phyloP scores from a whole-genome alignment of 2,888 invertebrate species.

The Neria commutata region DNA sequence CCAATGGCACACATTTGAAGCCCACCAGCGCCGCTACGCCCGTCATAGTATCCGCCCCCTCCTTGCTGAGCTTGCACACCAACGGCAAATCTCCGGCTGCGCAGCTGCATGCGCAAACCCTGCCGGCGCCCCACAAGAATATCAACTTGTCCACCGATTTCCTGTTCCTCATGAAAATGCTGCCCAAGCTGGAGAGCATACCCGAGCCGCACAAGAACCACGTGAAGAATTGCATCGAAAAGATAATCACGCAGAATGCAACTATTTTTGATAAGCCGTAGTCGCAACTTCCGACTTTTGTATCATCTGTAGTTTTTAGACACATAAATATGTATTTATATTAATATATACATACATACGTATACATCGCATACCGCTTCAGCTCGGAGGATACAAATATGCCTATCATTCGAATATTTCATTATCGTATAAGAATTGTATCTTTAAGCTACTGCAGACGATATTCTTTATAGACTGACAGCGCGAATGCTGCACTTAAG shows the following conservation, averaged over 20 bases:
- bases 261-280: slow-evolving; percentile 40
- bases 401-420: background rate
- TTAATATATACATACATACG: background rate
- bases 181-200: slow-evolving; percentile 55
- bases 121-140: slow-evolving; percentile 38
- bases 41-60: slow-evolving; percentile 34
- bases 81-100: background rate
- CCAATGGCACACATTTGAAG: slow-evolving; percentile 21
- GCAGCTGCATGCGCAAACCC: slow-evolving; percentile 11
- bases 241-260: slow-evolving; percentile 51
- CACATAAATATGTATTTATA: background rate
- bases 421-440: background rate
- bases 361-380: background rate
- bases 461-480: slow-evolving; percentile 22
- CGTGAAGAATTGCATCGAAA: slow-evolving; percentile 57
- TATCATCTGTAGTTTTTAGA: background rate
- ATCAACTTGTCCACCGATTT: slow-evolving; percentile 58
- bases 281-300: slow-evolving; percentile 14
- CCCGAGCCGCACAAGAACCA: slow-evolving; percentile 55
- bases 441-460: background rate
- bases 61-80: slow-evolving; percentile 6
- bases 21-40: slow-evolving; percentile 28
- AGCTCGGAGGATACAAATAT: background rate
- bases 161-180: slow-evolving; percentile 58
- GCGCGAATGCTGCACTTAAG: slow-evolving; percentile 10